Evolutionary conservation across 2,888 invertebrate species (phyloP).

Genomic region (Eudemis profundana): DNA sequence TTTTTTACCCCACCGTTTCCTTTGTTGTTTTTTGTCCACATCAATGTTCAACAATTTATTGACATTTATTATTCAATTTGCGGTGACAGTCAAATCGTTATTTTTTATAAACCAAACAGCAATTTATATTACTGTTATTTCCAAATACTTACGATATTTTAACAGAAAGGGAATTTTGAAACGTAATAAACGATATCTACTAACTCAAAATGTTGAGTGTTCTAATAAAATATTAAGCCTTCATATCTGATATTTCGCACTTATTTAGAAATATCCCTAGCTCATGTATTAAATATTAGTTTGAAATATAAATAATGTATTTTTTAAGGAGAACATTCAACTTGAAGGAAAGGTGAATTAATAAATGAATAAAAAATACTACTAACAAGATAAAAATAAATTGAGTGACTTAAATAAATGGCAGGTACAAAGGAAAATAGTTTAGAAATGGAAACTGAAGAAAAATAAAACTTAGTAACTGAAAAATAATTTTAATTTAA

Average conservation of each 20-base stretch:
- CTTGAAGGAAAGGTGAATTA: neutral
- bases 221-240: neutral
- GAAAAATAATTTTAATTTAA: no score
- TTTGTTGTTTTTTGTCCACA: slow-evolving; percentile 31
- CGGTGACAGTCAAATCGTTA: neutral
- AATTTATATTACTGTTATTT: neutral
- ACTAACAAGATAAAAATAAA: neutral
- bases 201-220: neutral
- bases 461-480: no score
- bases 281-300: neutral
- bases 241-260: neutral
- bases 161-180: no score
- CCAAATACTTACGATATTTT: neutral
- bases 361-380: neutral
- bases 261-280: neutral
- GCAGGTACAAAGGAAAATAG: neutral
- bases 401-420: neutral
- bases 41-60: slow-evolving; percentile 16
- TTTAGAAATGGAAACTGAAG: no score
- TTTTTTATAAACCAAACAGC: neutral
- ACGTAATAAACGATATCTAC: no score
- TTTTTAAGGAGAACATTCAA: no score
- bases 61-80: slow-evolving; percentile 12
- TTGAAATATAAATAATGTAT: no score
- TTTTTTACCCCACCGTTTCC: slow-evolving; percentile 8